These are phyloP conservation scores for Hystrix cristata DNA, from an alignment of 2,113 vertebrate genomes.

Conservation along the genomic window DNA sequence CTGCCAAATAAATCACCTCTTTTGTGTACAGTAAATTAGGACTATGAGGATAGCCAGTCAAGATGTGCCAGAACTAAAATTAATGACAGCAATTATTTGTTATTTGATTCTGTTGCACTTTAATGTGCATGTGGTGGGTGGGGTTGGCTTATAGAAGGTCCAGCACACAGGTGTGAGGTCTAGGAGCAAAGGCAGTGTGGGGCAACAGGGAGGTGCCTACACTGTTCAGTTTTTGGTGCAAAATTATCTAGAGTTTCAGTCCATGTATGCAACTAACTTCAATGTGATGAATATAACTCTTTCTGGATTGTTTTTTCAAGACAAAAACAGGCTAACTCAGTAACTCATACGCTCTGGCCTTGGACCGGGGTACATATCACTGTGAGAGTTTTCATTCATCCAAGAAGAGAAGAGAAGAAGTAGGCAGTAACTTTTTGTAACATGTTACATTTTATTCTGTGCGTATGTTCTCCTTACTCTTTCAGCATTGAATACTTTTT, in stretches of 20 bases:
- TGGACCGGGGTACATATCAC: background rate
- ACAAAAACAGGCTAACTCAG: background rate
- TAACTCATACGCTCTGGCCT: background rate
- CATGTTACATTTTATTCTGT: background rate
- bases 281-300: background rate
- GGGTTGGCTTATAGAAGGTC: background rate
- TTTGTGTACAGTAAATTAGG: constrained; percentile 60
- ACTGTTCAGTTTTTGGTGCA: background rate
- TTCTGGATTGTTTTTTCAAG: background rate
- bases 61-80: constrained; percentile 56
- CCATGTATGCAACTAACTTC: background rate
- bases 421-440: background rate
- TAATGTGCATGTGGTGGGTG: background rate
- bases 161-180: too few relatives aligned
- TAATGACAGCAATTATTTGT: constrained; percentile 47
- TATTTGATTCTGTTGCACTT: constrained; percentile 13
- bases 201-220: background rate
- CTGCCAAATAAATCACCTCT: constrained; percentile 56
- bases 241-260: background rate
- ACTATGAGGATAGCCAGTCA: constrained; percentile 26
- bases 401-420: background rate
- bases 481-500: background rate
- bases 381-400: background rate
- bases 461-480: background rate
- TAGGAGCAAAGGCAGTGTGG: background rate